A percentile compares a stretch with the other conserved stretches of the same genome.
Conservation (phyloP, 2,888 invertebrate genomes). For the Amiota mariae region DNA sequence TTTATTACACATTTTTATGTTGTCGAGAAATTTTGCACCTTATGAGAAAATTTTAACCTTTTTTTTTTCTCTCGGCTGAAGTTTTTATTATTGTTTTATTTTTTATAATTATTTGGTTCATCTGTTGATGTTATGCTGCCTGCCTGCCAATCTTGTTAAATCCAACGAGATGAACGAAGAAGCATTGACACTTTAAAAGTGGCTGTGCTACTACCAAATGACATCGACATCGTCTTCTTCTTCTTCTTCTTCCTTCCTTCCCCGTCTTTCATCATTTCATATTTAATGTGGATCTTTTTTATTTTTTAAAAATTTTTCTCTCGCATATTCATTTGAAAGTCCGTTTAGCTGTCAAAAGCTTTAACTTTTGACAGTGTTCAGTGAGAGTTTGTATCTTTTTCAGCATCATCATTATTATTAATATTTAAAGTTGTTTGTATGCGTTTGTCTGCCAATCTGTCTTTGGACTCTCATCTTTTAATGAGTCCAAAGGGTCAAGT, state of each 20-base stretch:
- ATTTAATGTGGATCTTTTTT: background rate
- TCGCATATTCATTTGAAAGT: constrained; percentile 58
- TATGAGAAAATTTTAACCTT: constrained; percentile 60
- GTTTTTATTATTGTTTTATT: constrained; percentile 3
- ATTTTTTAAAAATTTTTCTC: constrained; percentile 27
- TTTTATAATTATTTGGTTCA: constrained; percentile 4
- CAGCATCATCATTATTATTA: constrained; percentile 36
- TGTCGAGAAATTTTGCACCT: constrained; percentile 65
- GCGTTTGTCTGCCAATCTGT: constrained; percentile 32
- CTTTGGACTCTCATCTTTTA: constrained; percentile 42
- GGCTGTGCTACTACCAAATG: constrained; percentile 41
- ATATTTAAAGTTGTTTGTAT: constrained; percentile 15
- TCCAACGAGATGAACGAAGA: constrained; percentile 45
- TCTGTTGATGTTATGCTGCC: background rate
- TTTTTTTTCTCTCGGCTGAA: background rate
- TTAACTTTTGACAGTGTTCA: constrained; percentile 65
- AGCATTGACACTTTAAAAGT: constrained; percentile 60
- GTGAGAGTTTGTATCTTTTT: constrained; percentile 56
- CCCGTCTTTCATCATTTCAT: constrained; percentile 18
- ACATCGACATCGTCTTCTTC: constrained; percentile 37
- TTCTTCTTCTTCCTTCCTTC: constrained; percentile 44
- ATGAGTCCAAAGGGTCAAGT: constrained; percentile 63
- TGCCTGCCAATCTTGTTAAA: constrained; percentile 37
- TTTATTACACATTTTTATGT: constrained; percentile 53
- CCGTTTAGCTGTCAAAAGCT: constrained; percentile 67